A percentile compares a stretch with the other conserved stretches of the same genome.
Conservation (phyloP, 2,888 invertebrate genomes). For the Tortricodes alternella region DNA sequence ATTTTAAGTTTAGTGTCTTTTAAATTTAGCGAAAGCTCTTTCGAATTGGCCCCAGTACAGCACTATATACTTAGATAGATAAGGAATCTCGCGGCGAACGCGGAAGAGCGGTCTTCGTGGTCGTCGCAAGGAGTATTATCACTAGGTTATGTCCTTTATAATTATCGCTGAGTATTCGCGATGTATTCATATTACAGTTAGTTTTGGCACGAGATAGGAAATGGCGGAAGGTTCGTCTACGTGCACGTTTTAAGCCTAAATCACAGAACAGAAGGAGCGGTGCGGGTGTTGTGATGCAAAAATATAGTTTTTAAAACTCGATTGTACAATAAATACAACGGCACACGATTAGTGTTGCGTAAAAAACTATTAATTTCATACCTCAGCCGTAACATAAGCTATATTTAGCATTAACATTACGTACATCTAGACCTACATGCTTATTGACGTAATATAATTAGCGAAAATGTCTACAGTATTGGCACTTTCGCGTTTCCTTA, state of each 20-base stretch:
- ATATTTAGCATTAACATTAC: conserved; percentile 46
- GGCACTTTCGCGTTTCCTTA: conserved; percentile 55
- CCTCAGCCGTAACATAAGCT: conserved; percentile 48
- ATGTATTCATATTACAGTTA: conserved; percentile 33
- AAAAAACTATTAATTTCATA: conserved; percentile 55
- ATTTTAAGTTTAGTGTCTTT: too few species aligned
- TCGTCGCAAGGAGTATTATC: conserved; percentile 6
- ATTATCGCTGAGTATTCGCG: conserved; percentile 12
- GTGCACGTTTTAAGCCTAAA: conserved; percentile 71
- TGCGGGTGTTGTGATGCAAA: conserved; percentile 73
- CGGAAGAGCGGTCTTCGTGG: not conserved
- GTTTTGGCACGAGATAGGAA: conserved; percentile 75
- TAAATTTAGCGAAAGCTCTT: too few species aligned
- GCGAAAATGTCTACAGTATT: conserved; percentile 61
- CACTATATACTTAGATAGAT: not conserved
- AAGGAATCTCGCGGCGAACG: not conserved
- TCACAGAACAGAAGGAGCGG: conserved; percentile 77
- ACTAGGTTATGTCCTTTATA: conserved; percentile 16
- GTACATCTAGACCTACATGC: conserved; percentile 47
- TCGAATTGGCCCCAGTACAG: conserved; percentile 6
- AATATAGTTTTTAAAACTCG: conserved; percentile 58
- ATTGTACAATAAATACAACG: conserved; percentile 50
- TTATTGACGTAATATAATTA: conserved; percentile 66
- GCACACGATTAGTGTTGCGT: conserved; percentile 50
- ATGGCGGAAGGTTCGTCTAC: conserved; percentile 57